Percentiles rank a stretch among this genome's conserved stretches.
These are phyloP conservation scores for Leucopsar rothschildi DNA, from an alignment of 2,113 vertebrate genomes.

Conservation along the genomic window DNA sequence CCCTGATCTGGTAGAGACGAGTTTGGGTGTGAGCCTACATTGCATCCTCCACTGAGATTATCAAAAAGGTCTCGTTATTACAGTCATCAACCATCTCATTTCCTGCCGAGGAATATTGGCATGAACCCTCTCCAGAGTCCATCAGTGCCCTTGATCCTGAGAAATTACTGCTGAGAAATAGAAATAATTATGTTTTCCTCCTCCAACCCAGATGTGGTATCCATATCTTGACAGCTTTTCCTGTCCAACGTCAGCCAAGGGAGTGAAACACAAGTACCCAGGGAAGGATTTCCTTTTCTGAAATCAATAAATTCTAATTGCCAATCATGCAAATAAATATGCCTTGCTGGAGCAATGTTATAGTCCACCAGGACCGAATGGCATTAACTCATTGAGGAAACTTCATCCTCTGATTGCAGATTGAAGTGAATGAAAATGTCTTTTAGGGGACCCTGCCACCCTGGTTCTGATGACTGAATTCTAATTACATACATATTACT, in stretches of 20 bases:
- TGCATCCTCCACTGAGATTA: conserved; percentile 47
- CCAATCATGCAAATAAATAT: conserved; percentile 65
- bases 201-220: conserved; percentile 56
- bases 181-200: conserved; percentile 59
- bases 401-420: conserved; percentile 8
- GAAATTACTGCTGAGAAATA: conserved; percentile 64
- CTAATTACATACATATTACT: conserved; percentile 25
- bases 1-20: background rate
- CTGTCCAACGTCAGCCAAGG: conserved; percentile 20
- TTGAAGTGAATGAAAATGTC: conserved; percentile 8
- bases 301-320: conserved; percentile 69
- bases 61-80: conserved; percentile 40
- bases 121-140: conserved; percentile 61
- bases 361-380: conserved; percentile 12
- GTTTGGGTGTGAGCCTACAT: background rate
- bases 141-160: conserved; percentile 59
- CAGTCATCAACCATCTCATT: conserved; percentile 54
- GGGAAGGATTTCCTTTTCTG: conserved; percentile 63
- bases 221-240: conserved; percentile 56
- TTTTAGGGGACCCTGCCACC: background rate
- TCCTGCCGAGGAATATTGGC: conserved; percentile 50
- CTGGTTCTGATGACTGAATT: conserved; percentile 1
- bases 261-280: conserved; percentile 46
- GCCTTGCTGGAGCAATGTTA: conserved; percentile 36
- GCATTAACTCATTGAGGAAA: conserved; percentile 41